Evolutionary conservation across 2,113 vertebrate genomes (phyloP).

Genomic region (Gambusia affinis): DNA sequence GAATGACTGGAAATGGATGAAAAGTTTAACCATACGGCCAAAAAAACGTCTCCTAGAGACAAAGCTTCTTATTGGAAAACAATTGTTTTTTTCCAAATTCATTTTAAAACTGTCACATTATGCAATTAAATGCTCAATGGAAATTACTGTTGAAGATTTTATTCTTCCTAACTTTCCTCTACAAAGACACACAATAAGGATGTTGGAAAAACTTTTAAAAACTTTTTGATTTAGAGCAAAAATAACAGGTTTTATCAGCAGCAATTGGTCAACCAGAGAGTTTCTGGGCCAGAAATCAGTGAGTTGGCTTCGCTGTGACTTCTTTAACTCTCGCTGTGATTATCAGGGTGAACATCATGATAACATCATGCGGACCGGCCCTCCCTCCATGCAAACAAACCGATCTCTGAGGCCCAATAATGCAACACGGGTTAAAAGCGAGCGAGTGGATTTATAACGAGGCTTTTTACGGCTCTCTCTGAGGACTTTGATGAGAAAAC

Average conservation of each 20-base stretch:
- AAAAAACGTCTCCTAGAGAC: too few species aligned
- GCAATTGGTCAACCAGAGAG: background rate
- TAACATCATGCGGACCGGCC: background rate
- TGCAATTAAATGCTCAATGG: too few species aligned
- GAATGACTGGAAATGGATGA: too few species aligned
- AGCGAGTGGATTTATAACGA: background rate
- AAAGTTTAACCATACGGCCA: too few species aligned
- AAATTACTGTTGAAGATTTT: too few species aligned
- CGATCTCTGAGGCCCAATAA: background rate
- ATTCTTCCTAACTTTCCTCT: too few species aligned
- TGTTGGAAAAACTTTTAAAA: too few species aligned
- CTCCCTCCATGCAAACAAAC: background rate
- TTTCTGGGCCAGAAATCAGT: background rate
- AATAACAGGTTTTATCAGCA: background rate
- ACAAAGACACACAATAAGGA: too few species aligned
- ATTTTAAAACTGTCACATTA: too few species aligned
- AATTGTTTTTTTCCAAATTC: too few species aligned
- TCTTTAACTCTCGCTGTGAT: too few species aligned
- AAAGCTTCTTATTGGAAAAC: too few species aligned
- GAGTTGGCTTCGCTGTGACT: background rate
- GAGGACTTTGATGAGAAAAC: constrained; percentile 8
- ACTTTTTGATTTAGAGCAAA: background rate
- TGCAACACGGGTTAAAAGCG: background rate
- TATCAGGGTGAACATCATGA: background rate
- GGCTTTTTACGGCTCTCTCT: background rate